These are phyloP conservation scores for Siderastrea radians DNA, from an alignment of 92 coral and sea anemone genomes.

Conservation along the genomic window DNA sequence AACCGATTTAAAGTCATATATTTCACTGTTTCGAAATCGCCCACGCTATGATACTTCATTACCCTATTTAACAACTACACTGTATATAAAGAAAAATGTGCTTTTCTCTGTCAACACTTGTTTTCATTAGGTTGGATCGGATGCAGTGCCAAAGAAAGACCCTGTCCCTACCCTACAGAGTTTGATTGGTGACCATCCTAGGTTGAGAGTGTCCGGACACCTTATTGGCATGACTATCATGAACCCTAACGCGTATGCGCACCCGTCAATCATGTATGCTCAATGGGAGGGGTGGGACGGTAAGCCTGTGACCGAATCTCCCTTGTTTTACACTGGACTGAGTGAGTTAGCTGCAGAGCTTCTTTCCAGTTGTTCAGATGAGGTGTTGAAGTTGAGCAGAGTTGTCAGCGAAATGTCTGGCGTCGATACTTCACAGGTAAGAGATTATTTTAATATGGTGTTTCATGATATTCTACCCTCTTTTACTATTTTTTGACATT, in stretches of 20 bases:
- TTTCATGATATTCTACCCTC: too few relatives aligned
- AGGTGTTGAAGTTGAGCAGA: conserved; percentile 31
- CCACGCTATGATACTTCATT: too few relatives aligned
- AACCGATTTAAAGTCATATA: too few relatives aligned
- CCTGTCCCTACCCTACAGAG: conserved; percentile 54
- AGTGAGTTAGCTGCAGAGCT: conserved; percentile 49
- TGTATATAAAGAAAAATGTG: background rate
- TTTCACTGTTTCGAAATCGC: too few relatives aligned
- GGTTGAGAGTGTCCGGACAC: conserved; percentile 53
- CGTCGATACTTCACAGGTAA: conserved; percentile 46
- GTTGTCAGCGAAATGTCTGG: conserved; percentile 35
- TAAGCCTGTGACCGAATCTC: conserved; percentile 57
- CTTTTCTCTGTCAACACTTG: too few relatives aligned
- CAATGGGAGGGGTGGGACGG: conserved; percentile 79
- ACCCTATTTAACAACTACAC: too few relatives aligned
- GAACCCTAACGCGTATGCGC: conserved; percentile 61
- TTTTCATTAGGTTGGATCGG: conserved; percentile 12
- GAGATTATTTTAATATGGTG: background rate
- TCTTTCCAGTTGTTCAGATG: conserved; percentile 46
- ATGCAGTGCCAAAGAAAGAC: conserved; percentile 53
- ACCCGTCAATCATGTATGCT: conserved; percentile 59
- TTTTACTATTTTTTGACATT: too few relatives aligned
- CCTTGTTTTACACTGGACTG: conserved; percentile 69
- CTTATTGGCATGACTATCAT: conserved; percentile 59
- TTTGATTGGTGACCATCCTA: conserved; percentile 51